Conservation (phyloP, 2,797 vertebrate genomes). For the Pempheris klunzingeri region DNA sequence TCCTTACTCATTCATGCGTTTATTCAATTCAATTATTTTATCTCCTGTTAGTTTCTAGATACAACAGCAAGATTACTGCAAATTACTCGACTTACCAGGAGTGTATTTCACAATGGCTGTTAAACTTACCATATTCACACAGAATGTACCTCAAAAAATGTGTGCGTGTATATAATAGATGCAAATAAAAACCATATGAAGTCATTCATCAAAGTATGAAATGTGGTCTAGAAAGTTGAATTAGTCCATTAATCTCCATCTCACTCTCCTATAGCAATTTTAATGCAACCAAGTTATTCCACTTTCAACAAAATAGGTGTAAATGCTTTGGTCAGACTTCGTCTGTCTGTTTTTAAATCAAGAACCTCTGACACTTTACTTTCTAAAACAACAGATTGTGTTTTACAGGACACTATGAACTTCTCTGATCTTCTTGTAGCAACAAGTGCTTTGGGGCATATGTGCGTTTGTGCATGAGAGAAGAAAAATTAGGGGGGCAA, state of each 20-base stretch:
- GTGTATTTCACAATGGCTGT: neutral
- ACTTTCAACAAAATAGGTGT: neutral
- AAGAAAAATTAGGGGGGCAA: neutral
- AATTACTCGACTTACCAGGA: constrained; percentile 21
- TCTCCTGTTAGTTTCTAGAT: neutral
- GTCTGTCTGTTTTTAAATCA: neutral
- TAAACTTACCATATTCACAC: no score
- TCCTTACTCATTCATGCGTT: constrained; percentile 21
- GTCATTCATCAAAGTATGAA: neutral
- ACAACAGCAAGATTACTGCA: neutral
- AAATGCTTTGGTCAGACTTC: neutral
- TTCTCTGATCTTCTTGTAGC: neutral
- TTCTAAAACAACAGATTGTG: neutral
- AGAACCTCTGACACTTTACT: neutral
- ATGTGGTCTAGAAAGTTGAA: neutral
- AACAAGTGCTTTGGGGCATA: neutral
- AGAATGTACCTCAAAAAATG: no score
- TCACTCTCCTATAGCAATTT: neutral
- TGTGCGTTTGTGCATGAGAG: neutral
- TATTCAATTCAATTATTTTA: constrained; percentile 29
- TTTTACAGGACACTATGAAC: constrained; percentile 13
- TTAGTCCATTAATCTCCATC: neutral
- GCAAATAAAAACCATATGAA: no score
- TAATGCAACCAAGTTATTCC: neutral
- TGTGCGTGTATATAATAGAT: no score